Evolutionary conservation across 2,797 vertebrate genomes (phyloP).

Genomic region (Malurus leucopterus): DNA sequence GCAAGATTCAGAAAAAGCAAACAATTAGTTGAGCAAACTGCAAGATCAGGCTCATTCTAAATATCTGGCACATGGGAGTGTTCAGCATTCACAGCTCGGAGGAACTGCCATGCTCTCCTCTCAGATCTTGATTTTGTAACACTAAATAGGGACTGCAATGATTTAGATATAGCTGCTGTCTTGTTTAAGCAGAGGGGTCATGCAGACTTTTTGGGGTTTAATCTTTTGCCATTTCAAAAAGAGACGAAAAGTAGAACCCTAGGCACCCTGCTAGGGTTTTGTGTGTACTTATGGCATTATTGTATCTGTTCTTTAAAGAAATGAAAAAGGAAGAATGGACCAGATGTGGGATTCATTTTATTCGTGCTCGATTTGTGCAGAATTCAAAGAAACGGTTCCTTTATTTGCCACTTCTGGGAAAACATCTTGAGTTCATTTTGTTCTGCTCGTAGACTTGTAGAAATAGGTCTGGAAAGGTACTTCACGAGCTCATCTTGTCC

Average conservation of each 20-base stretch:
- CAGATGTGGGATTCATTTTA: conserved; percentile 39
- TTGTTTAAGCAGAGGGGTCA: background rate
- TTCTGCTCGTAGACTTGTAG: conserved; percentile 33
- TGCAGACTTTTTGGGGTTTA: background rate
- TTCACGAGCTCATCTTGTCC: conserved; percentile 36
- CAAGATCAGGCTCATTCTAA: background rate
- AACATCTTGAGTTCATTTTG: conserved; percentile 52
- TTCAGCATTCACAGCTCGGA: background rate
- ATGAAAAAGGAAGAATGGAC: conserved; percentile 1
- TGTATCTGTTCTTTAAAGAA: conserved; percentile 34
- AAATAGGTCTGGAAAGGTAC: conserved; percentile 47
- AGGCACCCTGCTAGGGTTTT: background rate
- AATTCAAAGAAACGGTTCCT: conserved; percentile 38
- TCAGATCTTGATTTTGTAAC: background rate
- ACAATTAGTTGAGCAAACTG: background rate
- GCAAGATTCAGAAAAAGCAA: conserved; percentile 14
- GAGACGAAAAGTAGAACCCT: background rate
- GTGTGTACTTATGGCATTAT: background rate
- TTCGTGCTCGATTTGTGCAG: background rate
- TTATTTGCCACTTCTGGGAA: conserved; percentile 53
- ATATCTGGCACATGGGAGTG: background rate
- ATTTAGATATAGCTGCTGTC: background rate
- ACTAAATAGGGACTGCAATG: background rate
- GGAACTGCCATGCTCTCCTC: background rate
- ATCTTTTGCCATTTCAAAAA: background rate